Base-by-base conservation (phyloP, 2,797 vertebrate species). In the Sebastes jordani region DNA sequence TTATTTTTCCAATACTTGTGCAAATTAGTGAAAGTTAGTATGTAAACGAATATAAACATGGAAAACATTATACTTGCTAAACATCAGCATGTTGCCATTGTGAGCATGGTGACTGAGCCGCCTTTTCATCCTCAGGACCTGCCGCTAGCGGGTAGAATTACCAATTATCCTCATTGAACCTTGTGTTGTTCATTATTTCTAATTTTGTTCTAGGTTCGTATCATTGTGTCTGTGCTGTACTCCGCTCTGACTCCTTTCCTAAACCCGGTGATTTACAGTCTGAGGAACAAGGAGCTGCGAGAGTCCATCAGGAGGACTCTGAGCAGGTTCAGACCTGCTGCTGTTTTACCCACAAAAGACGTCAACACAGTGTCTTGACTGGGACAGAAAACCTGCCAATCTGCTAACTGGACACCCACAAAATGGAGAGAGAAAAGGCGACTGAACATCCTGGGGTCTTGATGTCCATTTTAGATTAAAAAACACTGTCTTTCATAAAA, bases 211-310 rank as follows among this genome's bases (percentile, higher is more conserved):
- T 4, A 86, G 86, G 84, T 68, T 6, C 84, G 88, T 6, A 71
- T 87, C 64, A 60, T 85, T 6, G 78, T 88, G 8, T 68, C 84
- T 4, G 83, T 88, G 63, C 29, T 87, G 62, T 89, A 81, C 66
- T 63, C 87, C 0, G 87, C 84, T 20, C 79, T 89, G 55, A 88
- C 84, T 22, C 85, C 89, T 4, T 81, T 89, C 34, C 73, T 89
- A 4, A 93, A 93, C 71, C 93, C 93, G 1, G 61, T 94, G 55
- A 93, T 94, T 85, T 94, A 93, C 89, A 92, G 91, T 70, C 78
- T 93, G 75, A 92, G 90, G 77, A 94, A 92, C 78, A 91, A 88
- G 65, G 93, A 93, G 67, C 88, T 94, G 46, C 75, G 32, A 16
- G 75, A 87, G 2, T 85, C 92, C 30, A 66, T 90, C 38, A 71